Base-by-base conservation (phyloP, 2,113 vertebrate species). In the Corythoichthys intestinalis region DNA sequence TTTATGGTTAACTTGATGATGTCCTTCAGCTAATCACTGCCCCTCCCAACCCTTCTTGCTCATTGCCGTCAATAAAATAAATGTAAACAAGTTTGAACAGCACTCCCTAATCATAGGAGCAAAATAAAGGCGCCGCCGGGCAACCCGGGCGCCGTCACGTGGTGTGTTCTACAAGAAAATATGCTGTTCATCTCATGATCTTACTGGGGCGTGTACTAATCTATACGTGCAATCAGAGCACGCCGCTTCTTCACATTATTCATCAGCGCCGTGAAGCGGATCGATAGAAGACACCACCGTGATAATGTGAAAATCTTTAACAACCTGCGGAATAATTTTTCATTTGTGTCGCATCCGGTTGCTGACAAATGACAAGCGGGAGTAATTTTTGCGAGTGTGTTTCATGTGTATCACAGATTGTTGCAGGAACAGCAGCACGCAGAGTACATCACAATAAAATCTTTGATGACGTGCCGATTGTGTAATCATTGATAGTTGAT, bases 111-210 rank as follows among this genome's bases (percentile, higher is more conserved):
- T 89, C 86, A 87, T 86, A 88, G 74, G 61, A 87, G 83, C 77
- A 89, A 90, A 58, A 89, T 88, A 83, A 87, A 74, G 58, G 80
- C 47, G 81, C 71, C 56, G 73, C 52, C 46, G 38, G 67, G 77
- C 86, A 83, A 71, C 78, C 59, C 49, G 28, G 78, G 86, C 80
- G 83, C 82, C 73, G 56, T 84, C 63, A 64, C 71, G 82, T 79
- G 82, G 64, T 75, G 75, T 89, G 88, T 89, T 90, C 84, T 88
- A 89, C 90, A 88, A 87, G 79, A 75, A 87, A 82, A 87, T 83
- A 80, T 85, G 81, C 82, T 79, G 67, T 82, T 86, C 84, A 73
- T 87, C 75, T 83, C 35, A n/a, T 62, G 66, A 63, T 28, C 75
- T 71, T 82, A 85, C 72, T 75, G 85, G 77, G 76, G 82, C 81